Conservation (phyloP, 2,797 vertebrate species). For the Scolopax bukidnonensis region DNA sequence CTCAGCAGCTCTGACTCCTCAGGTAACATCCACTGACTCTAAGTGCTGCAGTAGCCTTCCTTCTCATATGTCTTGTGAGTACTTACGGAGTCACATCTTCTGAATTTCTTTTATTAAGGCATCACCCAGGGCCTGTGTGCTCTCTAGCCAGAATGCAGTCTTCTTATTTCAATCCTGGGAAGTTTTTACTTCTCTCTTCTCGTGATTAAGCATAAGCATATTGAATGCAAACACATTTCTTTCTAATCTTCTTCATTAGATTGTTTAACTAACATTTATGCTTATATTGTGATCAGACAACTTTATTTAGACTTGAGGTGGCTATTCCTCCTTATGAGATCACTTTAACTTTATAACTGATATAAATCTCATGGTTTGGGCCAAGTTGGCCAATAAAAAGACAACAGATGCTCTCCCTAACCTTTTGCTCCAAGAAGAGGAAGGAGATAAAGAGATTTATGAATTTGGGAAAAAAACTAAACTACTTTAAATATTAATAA, state of each 20-base stretch:
- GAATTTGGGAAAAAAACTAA: too few relatives aligned
- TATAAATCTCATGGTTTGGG: neutral
- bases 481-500: too few relatives aligned
- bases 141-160: neutral
- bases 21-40: neutral
- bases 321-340: neutral
- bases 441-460: too few relatives aligned
- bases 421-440: too few relatives aligned
- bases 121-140: neutral
- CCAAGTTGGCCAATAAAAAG: too few relatives aligned
- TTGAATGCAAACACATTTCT: neutral
- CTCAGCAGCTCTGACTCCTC: neutral
- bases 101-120: neutral
- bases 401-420: too few relatives aligned
- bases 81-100: neutral
- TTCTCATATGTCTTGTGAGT: accelerated
- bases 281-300: neutral
- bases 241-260: neutral
- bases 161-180: neutral
- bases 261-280: neutral
- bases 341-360: neutral
- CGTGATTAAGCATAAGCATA: neutral
- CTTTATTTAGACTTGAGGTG: neutral
- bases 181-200: neutral
- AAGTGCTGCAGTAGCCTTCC: neutral